Conservation (phyloP, 2,888 invertebrate species). For the Lissocephala sabroskyi region DNA sequence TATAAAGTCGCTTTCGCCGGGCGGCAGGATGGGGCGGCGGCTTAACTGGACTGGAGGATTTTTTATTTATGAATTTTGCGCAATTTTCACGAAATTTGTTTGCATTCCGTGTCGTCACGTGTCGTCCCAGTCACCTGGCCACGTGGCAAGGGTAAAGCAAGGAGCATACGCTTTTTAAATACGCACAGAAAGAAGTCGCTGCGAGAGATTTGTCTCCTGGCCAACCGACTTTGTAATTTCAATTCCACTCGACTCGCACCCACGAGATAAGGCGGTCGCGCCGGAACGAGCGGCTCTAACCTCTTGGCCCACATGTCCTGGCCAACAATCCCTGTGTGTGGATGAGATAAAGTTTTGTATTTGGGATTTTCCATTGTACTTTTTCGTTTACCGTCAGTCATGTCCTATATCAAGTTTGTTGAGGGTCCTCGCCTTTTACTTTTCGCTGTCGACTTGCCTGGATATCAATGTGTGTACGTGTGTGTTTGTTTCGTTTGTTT, state of each 20-base stretch:
- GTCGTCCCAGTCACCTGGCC: too few species aligned
- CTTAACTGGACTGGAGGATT: too few species aligned
- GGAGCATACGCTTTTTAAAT: not conserved
- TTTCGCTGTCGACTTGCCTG: too few species aligned
- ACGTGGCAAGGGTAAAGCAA: too few species aligned
- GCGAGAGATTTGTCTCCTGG: too few species aligned
- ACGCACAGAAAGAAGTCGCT: not conserved
- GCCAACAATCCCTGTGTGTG: conserved; percentile 9
- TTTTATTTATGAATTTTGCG: conserved; percentile 34
- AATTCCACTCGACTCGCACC: conserved; percentile 41
- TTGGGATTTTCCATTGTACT: conserved; percentile 25
- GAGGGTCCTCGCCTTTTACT: too few species aligned
- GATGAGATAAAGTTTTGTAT: not conserved
- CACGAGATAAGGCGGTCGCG: too few species aligned
- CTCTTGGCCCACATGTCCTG: not conserved
- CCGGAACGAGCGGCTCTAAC: too few species aligned
- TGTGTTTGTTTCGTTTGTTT: too few species aligned
- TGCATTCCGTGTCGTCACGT: not conserved
- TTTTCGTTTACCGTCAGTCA: conserved; percentile 25
- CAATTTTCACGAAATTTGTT: conserved; percentile 13
- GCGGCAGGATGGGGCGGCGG: conserved; percentile 27
- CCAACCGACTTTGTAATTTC: conserved; percentile 45
- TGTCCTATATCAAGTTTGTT: too few species aligned
- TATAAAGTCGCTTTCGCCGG: conserved; percentile 16
- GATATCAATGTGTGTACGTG: too few species aligned